Percentiles rank a stretch among this genome's conserved stretches.
phyloP scores from a whole-genome alignment of 2,888 invertebrate species.

The Drosophila tripunctata region DNA sequence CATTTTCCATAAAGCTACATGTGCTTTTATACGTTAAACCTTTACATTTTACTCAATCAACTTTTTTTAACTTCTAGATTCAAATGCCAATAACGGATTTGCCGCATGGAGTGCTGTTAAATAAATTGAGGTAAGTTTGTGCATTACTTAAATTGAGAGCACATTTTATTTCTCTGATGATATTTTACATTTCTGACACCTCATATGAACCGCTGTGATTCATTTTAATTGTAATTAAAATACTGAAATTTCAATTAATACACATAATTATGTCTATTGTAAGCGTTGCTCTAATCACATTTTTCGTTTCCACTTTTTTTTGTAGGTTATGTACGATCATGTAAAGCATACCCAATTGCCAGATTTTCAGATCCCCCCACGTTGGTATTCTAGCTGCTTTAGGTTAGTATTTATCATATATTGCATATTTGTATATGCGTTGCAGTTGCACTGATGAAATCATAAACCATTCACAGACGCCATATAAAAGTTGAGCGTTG shows the following conservation, averaged over 20 bases:
- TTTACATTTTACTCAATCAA: not conserved
- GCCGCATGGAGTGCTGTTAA: not conserved
- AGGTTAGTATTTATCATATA: constrained; percentile 44
- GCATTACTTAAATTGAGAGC: not conserved
- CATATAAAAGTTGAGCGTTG: constrained; percentile 72
- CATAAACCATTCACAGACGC: constrained; percentile 83
- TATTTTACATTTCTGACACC: constrained; percentile 82
- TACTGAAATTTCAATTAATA: constrained; percentile 46
- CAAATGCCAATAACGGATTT: not conserved
- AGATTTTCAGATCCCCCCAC: not conserved
- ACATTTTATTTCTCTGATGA: constrained; percentile 69
- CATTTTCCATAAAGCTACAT: not conserved
- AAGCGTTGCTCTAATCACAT: not conserved
- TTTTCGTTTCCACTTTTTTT: not conserved
- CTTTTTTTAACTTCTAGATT: constrained; percentile 27
- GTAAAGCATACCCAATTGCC: not conserved
- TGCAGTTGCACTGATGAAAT: constrained; percentile 69
- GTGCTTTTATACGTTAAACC: not conserved
- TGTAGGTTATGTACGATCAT: constrained; percentile 21
- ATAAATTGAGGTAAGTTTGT: constrained; percentile 11
- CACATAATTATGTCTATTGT: not conserved
- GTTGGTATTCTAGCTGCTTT: too few relatives aligned
- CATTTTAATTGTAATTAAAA: constrained; percentile 55
- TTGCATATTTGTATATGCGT: not conserved
- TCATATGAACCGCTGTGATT: constrained; percentile 83